phyloP scores from a whole-genome alignment of 2,797 vertebrate genomes.

The Sebastes steindachneri region DNA sequence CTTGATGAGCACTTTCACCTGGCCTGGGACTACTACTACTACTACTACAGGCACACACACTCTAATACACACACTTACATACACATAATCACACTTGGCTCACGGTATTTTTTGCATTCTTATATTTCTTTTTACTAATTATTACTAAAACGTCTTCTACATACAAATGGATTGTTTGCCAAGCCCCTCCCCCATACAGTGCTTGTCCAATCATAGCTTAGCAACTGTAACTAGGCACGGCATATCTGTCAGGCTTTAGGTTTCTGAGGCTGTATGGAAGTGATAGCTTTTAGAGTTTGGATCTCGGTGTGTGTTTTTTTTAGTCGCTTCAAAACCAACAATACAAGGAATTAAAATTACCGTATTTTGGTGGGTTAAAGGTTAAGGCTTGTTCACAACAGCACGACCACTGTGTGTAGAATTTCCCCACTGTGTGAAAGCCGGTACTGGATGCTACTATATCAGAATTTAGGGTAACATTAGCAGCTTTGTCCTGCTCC shows the following conservation, averaged over 20 bases:
- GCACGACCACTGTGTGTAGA: neutral
- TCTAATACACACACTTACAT: neutral
- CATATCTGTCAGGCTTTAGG: neutral
- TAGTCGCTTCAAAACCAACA: neutral
- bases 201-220: neutral
- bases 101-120: neutral
- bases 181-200: neutral
- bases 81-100: neutral
- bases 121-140: neutral
- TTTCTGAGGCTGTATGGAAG: neutral
- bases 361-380: neutral
- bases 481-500: neutral
- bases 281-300: neutral
- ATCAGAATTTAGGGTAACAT: neutral
- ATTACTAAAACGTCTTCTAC: neutral
- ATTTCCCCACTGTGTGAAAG: neutral
- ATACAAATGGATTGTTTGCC: neutral
- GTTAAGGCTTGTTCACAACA: neutral
- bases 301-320: neutral
- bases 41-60: neutral
- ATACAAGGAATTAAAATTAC: neutral
- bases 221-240: neutral
- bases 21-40: neutral
- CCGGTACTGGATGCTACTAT: neutral
- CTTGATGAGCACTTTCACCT: constrained; percentile 39